Evolutionary conservation across 2,113 vertebrate species (phyloP), one percentile per base, ranked within the genome.

Genomic region (Gallinago media): DNA sequence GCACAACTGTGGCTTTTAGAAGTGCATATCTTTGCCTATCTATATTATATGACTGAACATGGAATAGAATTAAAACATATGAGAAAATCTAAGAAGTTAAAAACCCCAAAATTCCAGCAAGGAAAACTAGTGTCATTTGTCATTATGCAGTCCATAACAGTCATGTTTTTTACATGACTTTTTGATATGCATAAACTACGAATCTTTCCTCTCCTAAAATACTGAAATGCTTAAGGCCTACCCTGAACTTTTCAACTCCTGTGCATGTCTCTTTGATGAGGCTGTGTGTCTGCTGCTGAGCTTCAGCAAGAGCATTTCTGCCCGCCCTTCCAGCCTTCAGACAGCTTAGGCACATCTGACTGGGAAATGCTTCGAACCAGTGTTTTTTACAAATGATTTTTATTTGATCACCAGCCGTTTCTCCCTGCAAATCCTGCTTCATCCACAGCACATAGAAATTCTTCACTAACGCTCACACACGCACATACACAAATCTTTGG

Each of bases 181-280:
- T 55, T 89, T 44, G 20, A 88, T 79, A 55, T 29, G 52, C 36
- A 75, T 67, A 42, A 94, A 85, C 22, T 38, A 38, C 9, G 34
- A 68, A 82, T 88, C 34, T 84, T 95, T 85, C 31, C 15, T 58
- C 12, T 40, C 68, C 50, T 88, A 90, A 88, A 93, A 85, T 66
- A 36, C 66, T 34, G 36, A 88, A 96, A 74, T 77, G 47, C 85
- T 92, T 67, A 76, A 96, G 90, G 81, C 44, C 36, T 91, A 32
- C 9, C 15, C 52, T 97, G 94, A 98, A 97, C 95, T 98, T 97
- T 97, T 97, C 88, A 96, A 86, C 94, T 97, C 49, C 42, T 9
- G 1, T 32, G 15, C 44, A 20, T 66, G 15, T 27, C 46, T 92
- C 42, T 92, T 86, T 32, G 56, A 66, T 77, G 85, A 85, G 66